Evolutionary conservation across 2,113 vertebrate species (phyloP).

Genomic region (Phaethon lepturus): DNA sequence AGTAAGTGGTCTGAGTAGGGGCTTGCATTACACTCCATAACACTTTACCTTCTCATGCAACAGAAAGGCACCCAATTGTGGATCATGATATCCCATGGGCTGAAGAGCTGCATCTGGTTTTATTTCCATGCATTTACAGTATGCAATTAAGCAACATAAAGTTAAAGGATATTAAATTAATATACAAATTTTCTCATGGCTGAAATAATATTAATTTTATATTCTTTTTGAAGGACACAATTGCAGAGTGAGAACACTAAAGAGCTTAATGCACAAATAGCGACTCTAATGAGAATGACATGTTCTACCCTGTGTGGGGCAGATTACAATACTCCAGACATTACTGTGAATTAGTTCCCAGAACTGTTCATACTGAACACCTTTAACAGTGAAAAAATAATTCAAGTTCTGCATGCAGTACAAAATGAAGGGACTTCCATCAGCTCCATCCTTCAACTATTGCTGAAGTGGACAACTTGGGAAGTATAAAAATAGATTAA

Average conservation of each 20-base stretch:
- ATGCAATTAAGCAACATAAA: not conserved
- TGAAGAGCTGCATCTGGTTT: not conserved
- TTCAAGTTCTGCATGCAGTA: not conserved
- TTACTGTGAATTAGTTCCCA: not conserved
- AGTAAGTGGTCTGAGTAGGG: not conserved
- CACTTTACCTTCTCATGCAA: not conserved
- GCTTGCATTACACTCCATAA: not conserved
- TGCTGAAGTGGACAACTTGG: not conserved
- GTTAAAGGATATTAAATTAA: not conserved
- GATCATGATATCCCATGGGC: not conserved
- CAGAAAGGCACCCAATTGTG: not conserved
- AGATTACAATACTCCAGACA: not conserved
- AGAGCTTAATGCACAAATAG: constrained; percentile 5
- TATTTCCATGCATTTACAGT: not conserved
- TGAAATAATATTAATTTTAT: not conserved
- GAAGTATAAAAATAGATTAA: not conserved
- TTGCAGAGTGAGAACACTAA: not conserved
- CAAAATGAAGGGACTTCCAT: not conserved
- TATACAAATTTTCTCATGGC: not conserved
- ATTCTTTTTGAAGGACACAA: not conserved
- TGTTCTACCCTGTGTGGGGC: not conserved
- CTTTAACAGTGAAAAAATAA: not conserved
- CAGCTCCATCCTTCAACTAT: not conserved
- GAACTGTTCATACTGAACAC: not conserved
- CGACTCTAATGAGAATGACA: not conserved